phyloP scores from a whole-genome alignment of 2,888 invertebrate species.

The Andrena fulva region DNA sequence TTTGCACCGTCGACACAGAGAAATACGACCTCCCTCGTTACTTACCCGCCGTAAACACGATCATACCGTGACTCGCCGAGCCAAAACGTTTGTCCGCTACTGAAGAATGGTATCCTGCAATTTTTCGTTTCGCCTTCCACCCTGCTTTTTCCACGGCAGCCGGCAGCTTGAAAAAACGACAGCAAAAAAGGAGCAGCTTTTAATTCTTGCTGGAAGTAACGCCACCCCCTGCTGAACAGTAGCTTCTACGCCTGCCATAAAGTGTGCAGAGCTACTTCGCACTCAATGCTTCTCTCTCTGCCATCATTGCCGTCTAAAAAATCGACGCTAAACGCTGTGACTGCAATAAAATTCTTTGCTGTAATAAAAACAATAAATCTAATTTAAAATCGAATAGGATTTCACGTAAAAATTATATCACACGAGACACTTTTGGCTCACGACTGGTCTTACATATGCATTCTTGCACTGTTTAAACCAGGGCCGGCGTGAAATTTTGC shows the following conservation, averaged over 20 bases:
- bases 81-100: constrained; percentile 40
- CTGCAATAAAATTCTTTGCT: background rate
- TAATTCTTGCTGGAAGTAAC: constrained; percentile 1
- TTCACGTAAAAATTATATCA: no score
- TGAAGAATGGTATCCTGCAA: constrained; percentile 51
- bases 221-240: background rate
- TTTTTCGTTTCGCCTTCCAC: constrained; percentile 35
- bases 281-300: background rate
- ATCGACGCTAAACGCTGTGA: no score
- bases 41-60: constrained; percentile 67
- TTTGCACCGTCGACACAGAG: constrained; percentile 50
- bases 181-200: background rate
- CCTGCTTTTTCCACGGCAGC: constrained; percentile 1
- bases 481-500: no score
- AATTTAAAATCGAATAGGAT: no score
- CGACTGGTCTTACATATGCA: no score
- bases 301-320: background rate
- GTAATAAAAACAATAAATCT: no score
- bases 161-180: constrained; percentile 18
- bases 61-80: constrained; percentile 65
- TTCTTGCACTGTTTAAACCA: no score
- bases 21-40: constrained; percentile 66
- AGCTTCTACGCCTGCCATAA: background rate
- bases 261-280: background rate
- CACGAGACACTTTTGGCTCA: no score